Percentiles rank a stretch among this genome's conserved stretches.
Conservation (phyloP, 2,888 invertebrate species). For the Netelia fuscicornis region DNA sequence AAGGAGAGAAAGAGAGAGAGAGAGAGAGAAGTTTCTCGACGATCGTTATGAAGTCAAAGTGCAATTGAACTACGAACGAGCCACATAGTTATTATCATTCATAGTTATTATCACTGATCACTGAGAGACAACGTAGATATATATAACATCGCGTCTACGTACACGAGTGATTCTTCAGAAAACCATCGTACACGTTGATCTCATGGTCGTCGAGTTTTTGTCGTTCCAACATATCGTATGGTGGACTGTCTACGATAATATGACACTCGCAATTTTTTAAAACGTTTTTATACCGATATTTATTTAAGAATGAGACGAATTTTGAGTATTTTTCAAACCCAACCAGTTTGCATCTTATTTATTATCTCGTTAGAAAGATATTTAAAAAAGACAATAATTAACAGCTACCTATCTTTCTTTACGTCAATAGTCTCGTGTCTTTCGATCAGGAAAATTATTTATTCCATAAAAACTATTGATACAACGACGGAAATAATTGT, state of each 20-base stretch:
- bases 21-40: neutral
- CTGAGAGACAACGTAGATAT: conserved; percentile 4
- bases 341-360: too few relatives aligned
- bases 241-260: neutral
- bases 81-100: neutral
- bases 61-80: conserved; percentile 1
- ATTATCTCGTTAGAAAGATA: too few relatives aligned
- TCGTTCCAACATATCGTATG: neutral
- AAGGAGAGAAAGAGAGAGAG: too few relatives aligned
- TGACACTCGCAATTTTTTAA: neutral
- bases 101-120: neutral
- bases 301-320: neutral
- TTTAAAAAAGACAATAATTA: too few relatives aligned
- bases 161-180: neutral
- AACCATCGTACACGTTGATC: neutral
- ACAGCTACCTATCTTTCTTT: too few relatives aligned
- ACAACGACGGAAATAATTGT: too few relatives aligned
- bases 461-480: too few relatives aligned
- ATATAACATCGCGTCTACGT: neutral
- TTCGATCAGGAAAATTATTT: too few relatives aligned
- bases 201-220: neutral
- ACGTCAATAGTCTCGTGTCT: too few relatives aligned
- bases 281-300: neutral
- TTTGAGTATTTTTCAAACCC: too few relatives aligned
- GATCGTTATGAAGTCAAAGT: conserved; percentile 27